Conservation (phyloP, 64 coral and sea anemone species). For the Porites lutea region DNA sequence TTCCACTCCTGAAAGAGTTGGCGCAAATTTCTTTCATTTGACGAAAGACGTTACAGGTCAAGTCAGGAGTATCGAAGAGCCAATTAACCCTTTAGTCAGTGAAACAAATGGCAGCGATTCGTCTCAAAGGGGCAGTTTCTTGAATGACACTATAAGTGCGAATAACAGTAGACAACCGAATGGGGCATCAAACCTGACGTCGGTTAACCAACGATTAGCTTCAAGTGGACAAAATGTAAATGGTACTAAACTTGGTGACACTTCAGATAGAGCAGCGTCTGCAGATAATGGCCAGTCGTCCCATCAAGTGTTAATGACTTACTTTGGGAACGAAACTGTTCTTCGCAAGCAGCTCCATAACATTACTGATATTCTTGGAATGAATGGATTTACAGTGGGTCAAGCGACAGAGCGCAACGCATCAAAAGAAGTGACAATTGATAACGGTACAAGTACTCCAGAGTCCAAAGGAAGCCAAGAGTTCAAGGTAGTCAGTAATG, state of each 20-base stretch:
- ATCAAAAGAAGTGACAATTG: neutral
- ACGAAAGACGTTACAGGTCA: conserved; percentile 15
- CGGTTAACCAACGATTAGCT: neutral
- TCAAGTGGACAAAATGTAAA: neutral
- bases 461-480: neutral
- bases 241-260: neutral
- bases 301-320: conserved; percentile 74
- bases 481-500: neutral
- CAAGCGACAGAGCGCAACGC: neutral
- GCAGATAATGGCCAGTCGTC: conserved; percentile 6
- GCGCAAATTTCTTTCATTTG: too few species aligned
- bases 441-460: neutral
- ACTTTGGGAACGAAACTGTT: conserved; percentile 74
- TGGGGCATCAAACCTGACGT: neutral
- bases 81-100: neutral
- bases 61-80: neutral
- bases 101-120: neutral
- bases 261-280: neutral
- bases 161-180: neutral
- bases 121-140: neutral
- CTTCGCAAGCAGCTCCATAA: conserved; percentile 45
- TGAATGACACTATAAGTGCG: neutral
- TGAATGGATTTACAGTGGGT: neutral
- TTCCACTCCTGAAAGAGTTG: neutral
- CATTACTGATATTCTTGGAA: neutral